Percentiles rank a stretch among this genome's conserved stretches.
Evolutionary conservation across 2,888 invertebrate species (phyloP).

Genomic region (Plebejus anna): DNA sequence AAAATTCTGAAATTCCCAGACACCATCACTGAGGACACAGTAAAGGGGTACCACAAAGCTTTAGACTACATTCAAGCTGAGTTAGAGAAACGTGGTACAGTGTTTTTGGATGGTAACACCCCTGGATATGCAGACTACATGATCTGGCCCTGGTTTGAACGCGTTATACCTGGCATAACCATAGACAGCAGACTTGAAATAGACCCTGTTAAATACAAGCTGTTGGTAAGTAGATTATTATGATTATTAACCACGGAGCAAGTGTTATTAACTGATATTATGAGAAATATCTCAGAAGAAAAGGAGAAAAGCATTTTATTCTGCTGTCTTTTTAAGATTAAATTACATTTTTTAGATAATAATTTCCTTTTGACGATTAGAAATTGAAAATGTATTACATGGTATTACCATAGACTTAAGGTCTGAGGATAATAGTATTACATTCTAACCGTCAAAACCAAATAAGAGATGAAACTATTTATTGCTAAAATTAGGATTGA

Average conservation of each 20-base stretch:
- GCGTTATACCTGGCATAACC: constrained; percentile 71
- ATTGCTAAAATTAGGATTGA: not conserved
- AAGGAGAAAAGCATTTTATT: not conserved
- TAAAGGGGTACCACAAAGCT: constrained; percentile 54
- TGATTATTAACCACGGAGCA: not conserved
- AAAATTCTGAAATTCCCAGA: constrained; percentile 51
- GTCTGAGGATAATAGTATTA: too few species aligned
- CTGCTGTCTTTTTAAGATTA: too few species aligned
- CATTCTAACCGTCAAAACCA: too few species aligned
- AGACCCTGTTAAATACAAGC: constrained; percentile 74
- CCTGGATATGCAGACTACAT: constrained; percentile 90
- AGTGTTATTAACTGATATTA: too few species aligned
- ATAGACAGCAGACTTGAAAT: constrained; percentile 71
- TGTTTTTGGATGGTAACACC: constrained; percentile 81
- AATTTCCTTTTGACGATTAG: too few species aligned
- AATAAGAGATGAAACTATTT: too few species aligned
- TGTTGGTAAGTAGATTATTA: constrained; percentile 50
- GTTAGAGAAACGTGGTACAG: constrained; percentile 78
- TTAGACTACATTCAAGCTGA: constrained; percentile 83
- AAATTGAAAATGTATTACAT: too few species aligned
- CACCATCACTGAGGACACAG: constrained; percentile 48
- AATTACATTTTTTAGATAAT: too few species aligned
- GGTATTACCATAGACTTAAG: too few species aligned
- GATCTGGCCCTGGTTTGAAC: constrained; percentile 94
- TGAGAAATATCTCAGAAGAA: not conserved